A percentile compares a stretch with the other conserved stretches of the same genome.
Evolutionary conservation across 2,797 vertebrate species (phyloP).

Genomic region (Microctenopoma steveboyesi): DNA sequence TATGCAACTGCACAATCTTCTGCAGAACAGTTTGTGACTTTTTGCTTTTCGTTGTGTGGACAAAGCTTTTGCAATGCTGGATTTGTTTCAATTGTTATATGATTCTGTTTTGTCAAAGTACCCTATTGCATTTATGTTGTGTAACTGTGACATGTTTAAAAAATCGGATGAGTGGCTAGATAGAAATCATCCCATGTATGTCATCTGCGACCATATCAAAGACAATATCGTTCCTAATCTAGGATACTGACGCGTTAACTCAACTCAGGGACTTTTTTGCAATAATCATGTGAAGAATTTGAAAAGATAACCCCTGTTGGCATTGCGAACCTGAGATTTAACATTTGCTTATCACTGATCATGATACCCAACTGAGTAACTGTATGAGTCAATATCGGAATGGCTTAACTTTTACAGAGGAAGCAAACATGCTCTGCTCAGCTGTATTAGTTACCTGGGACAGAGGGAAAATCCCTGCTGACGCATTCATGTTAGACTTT

Average conservation of each 20-base stretch:
- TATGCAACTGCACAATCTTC: constrained; percentile 24
- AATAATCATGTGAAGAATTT: not conserved
- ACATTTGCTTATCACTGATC: constrained; percentile 2
- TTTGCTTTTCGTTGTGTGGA: not conserved
- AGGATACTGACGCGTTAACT: not conserved
- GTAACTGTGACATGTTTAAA: not conserved
- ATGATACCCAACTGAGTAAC: not conserved
- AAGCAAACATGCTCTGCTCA: constrained; percentile 47
- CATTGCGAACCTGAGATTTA: not conserved
- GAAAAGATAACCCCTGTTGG: not conserved
- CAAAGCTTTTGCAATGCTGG: constrained; percentile 35
- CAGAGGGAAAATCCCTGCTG: constrained; percentile 45
- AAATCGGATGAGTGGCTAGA: constrained; percentile 3
- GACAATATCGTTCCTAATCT: not conserved
- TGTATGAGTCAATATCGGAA: constrained; percentile 49
- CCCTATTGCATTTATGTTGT: not conserved
- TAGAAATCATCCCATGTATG: constrained; percentile 11
- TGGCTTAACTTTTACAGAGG: constrained; percentile 47
- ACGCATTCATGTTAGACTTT: not conserved
- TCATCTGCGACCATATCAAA: constrained; percentile 6
- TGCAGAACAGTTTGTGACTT: constrained; percentile 1
- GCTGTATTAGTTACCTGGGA: constrained; percentile 36
- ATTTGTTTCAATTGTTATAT: constrained; percentile 1
- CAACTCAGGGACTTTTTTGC: constrained; percentile 21
- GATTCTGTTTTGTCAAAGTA: constrained; percentile 13